A percentile compares a stretch with the other conserved stretches of the same genome.
phyloP scores from a whole-genome alignment of 2,113 vertebrate genomes.

The Grus americana region DNA sequence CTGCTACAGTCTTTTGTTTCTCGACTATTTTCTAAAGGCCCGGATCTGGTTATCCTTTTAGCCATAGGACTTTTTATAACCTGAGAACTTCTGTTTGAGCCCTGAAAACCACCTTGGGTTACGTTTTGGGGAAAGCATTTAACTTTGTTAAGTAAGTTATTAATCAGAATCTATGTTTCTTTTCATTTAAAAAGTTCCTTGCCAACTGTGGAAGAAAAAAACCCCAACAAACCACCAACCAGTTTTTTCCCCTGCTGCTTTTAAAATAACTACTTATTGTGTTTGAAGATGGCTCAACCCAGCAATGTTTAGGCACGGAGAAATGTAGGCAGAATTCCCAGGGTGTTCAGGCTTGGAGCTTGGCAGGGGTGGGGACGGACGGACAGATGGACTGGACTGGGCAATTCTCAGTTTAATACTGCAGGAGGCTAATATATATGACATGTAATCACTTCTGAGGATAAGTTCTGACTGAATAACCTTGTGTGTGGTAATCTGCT shows the following conservation, averaged over 20 bases:
- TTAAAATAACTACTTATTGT: background rate
- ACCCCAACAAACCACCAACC: too few relatives aligned
- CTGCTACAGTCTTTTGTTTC: background rate
- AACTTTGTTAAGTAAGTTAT: background rate
- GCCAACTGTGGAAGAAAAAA: background rate
- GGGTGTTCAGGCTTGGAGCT: background rate
- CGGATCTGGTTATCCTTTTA: background rate
- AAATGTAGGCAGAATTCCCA: background rate
- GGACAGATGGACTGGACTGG: background rate
- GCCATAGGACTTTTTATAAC: background rate
- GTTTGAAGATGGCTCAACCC: background rate
- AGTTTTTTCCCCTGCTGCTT: background rate
- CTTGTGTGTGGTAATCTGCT: background rate
- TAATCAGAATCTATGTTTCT: background rate
- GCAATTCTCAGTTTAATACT: background rate
- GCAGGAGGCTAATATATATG: background rate
- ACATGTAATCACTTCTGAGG: background rate
- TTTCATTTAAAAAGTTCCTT: background rate
- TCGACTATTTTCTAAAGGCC: background rate
- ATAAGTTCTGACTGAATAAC: background rate
- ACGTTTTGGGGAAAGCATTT: background rate
- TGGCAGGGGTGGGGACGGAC: background rate
- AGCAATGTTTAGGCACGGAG: background rate
- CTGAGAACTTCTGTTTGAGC: background rate
- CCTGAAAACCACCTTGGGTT: background rate